A percentile compares a stretch with the other conserved stretches of the same genome.
Evolutionary conservation across 2,113 vertebrate genomes (phyloP).

Genomic region (Nymphicus hollandicus): DNA sequence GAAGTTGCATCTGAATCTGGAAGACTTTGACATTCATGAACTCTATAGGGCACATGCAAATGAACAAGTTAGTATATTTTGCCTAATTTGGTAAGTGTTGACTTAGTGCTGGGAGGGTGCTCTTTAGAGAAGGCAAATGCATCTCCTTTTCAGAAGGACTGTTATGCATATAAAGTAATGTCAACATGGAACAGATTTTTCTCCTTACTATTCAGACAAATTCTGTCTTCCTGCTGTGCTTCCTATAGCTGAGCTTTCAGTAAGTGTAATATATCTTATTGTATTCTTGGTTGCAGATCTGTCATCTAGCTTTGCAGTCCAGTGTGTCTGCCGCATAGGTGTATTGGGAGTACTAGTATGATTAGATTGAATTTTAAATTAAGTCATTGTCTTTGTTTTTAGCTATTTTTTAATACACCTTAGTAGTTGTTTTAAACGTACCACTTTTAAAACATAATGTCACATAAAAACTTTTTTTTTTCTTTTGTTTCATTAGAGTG

Average conservation of each 20-base stretch:
- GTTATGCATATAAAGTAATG: background rate
- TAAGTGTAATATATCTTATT: background rate
- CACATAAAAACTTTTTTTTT: background rate
- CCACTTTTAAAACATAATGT: background rate
- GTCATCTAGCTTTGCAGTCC: background rate
- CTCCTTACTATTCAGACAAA: background rate
- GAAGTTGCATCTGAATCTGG: slow-evolving; percentile 91
- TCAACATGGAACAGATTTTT: background rate
- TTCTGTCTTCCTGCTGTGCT: background rate
- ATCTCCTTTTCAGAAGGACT: background rate
- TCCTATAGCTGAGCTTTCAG: background rate
- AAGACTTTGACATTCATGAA: slow-evolving; percentile 95
- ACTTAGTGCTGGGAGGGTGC: slow-evolving; percentile 51
- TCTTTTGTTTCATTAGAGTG: background rate
- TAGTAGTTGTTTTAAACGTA: background rate
- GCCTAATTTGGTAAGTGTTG: slow-evolving; percentile 76
- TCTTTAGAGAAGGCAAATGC: background rate
- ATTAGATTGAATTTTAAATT: background rate
- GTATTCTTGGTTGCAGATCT: background rate
- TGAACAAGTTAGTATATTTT: slow-evolving; percentile 90
- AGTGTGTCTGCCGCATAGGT: background rate
- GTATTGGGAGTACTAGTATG: background rate
- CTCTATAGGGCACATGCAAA: slow-evolving; percentile 91
- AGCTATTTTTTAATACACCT: background rate
- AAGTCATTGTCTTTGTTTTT: background rate